A percentile compares a stretch with the other conserved stretches of the same genome.
Evolutionary conservation across 2,113 vertebrate species (phyloP).

Genomic region (Rhombomys opimus): DNA sequence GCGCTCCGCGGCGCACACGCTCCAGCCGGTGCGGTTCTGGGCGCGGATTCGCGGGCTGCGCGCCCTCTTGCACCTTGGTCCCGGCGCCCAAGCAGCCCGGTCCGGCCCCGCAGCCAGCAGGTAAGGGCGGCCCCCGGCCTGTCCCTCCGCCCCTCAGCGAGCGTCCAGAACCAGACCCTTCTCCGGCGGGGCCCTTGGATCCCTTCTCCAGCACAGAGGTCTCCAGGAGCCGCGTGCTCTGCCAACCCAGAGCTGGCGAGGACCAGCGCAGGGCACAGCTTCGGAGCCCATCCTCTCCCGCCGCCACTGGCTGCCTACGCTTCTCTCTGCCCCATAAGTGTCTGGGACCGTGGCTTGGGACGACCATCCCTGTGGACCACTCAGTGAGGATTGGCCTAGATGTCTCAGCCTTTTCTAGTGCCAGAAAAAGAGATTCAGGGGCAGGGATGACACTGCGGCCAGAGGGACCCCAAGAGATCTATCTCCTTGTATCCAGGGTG

Average conservation of each 20-base stretch:
- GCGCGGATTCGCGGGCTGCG: neutral
- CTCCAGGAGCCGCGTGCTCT: neutral
- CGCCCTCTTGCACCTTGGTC: neutral
- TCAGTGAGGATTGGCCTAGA: neutral
- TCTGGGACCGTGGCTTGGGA: neutral
- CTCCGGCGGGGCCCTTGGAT: neutral
- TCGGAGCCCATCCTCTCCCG: neutral
- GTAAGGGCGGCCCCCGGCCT: constrained; percentile 58
- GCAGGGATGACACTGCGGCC: constrained; percentile 8
- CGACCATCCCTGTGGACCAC: neutral
- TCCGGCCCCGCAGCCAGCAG: constrained; percentile 54
- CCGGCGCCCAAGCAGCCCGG: neutral
- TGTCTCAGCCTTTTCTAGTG: neutral
- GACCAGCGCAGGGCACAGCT: neutral
- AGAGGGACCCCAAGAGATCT: neutral
- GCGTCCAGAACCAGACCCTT: neutral
- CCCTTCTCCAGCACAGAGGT: neutral
- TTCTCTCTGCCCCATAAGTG: neutral
- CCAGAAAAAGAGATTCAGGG: neutral
- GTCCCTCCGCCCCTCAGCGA: neutral
- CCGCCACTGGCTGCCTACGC: neutral
- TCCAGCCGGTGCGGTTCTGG: neutral
- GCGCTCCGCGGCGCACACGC: constrained; percentile 23
- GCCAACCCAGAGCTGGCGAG: neutral
- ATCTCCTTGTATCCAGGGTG: neutral